Base-by-base conservation (phyloP, 2,113 vertebrate genomes). In the Anseranas semipalmata region DNA sequence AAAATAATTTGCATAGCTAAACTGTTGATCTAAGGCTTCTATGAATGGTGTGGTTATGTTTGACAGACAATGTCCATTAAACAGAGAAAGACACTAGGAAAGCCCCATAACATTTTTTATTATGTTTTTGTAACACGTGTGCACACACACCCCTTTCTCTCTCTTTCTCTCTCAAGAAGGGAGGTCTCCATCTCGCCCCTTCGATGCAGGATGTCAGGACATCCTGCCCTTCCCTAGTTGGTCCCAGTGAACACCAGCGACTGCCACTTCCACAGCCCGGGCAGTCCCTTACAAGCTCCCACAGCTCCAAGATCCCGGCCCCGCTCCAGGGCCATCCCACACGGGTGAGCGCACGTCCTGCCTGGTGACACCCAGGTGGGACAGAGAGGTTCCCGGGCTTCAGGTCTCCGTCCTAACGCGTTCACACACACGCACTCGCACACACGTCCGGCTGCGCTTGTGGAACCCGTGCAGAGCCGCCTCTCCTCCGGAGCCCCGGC, bases 1-100 rank as follows among this genome's bases (percentile, higher is more conserved):
- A 96, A 98, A 98, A 96, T 98, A 98, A 98, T 96, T 98, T 98
- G 98, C 98, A 98, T 98, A 98, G 98, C 98, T 98, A 98, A 98
- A 98, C 97, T 97, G 97, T 98, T 98, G 95, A 96, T 98, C 98
- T 98, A 98, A 98, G 98, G 98, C 98, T 98, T 98, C 97, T 97
- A 98, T 97, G 96, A 98, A 96, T 93, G 96, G 97, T 91, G 97
- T 97, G 97, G 95, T 97, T 96, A 97, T 92, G 96, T 95, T 95
- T 95, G 96, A 98, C 97, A 97, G 93, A 97, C 94, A 96, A 97
- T 90, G 92, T 92, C 95, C 95, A 97, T 92, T 97, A 81, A 97
- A 98, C 93, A 97, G 94, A 98, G 89, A 97, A 95, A 96, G 95
- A 96, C 95, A 94, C 95, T 90, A 93, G 97, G 91, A 90, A 97